Evolutionary conservation across 2,113 vertebrate genomes (phyloP).

Genomic region (Acrocephalus arundinaceus): DNA sequence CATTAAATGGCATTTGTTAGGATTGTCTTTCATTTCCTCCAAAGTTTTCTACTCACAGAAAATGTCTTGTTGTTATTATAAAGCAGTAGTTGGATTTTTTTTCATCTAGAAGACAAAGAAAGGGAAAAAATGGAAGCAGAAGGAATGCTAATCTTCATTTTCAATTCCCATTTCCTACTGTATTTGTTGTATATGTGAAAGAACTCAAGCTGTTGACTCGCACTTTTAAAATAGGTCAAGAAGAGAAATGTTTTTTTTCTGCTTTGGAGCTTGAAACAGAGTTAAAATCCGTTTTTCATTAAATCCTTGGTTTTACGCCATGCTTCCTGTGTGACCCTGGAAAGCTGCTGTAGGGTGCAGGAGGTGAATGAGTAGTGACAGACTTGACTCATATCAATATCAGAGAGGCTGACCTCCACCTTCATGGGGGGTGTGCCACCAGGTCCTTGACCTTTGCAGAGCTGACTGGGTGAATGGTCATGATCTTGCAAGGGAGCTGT

Average conservation of each 20-base stretch:
- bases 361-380: neutral
- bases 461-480: neutral
- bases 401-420: neutral
- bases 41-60: neutral
- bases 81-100: neutral
- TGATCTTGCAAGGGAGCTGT: neutral
- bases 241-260: neutral
- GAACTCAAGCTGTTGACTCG: neutral
- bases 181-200: neutral
- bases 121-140: neutral
- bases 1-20: neutral
- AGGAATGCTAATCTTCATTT: neutral
- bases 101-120: neutral
- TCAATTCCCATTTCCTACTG: neutral
- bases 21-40: neutral
- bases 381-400: neutral
- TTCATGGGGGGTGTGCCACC: fast-evolving
- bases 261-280: neutral
- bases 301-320: neutral
- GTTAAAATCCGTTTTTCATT: neutral
- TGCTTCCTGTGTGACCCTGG: neutral
- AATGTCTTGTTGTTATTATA: neutral
- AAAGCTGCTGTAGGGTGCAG: neutral
- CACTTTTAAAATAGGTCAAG: neutral
- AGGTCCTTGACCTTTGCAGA: neutral